Evolutionary conservation across 2,888 invertebrate species (phyloP), one percentile per base, ranked within the genome.

Genomic region (Ophion ellenae): DNA sequence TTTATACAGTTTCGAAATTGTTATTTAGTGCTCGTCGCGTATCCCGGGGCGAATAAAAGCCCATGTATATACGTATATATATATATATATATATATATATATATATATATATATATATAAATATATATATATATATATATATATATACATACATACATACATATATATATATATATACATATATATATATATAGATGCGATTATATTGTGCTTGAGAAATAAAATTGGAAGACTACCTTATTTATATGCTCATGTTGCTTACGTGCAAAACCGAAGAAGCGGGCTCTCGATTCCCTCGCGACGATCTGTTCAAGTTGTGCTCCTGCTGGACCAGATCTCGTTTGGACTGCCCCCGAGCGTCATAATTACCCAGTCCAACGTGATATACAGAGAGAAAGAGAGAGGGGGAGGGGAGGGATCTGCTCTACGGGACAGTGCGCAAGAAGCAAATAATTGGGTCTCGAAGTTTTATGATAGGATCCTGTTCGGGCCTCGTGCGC

Each of bases 381-480:
- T 61, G 86, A 78, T 47, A 66, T 59, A 45, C 40, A 67, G 67
- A 81, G 74, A 81, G 57, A 74, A 45, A 59, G 66, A 81, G 80
- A 64, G 40, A 64, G 80, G 64, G 63, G 5, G 80, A 76, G 70
- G 66, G 53, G 57, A 66, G 40, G 24, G 36, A 69, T 61, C 59
- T 61, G 79, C 84, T 66, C 80, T 70, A 70, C 75, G 76, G 76
- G 80, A 71, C 75, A 70, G 81, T 81, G 77, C 70, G 80, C 81
- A 83, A 67, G 83, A 73, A 85, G 86, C 86, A 83, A 86, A 86
- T 86, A 86, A 86, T 86, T 86, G 86, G 86, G 86, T 83, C 86
- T 86, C 86, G 81, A 86, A 86, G 83, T 86, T 86, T 86, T 83
- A 86, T 83, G 83, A 83, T 81, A 83, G 78, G 77, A 86, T 86